Evolutionary conservation across 1,140 invertebrate genomes (phyloP), one percentile per base, ranked within the genome.

Genomic region (Saccostrea glomerata): DNA sequence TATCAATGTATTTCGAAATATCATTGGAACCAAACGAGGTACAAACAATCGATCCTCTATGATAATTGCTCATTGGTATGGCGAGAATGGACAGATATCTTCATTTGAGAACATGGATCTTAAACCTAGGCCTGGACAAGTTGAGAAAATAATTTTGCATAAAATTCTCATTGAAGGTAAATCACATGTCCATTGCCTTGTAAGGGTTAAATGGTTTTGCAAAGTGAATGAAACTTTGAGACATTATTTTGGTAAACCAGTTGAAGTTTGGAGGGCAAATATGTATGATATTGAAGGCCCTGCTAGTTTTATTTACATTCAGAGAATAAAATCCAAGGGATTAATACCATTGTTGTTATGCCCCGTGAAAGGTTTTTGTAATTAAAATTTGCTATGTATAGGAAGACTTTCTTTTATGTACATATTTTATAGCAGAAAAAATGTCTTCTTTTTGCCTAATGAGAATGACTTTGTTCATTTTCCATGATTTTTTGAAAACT

Each of bases 181-280:
- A 87, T 77, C 25, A 83, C 77, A 83, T 47, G 17, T n/a, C n/a
- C 86, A 87, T 87, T 83, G 47, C 36, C 25, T 87, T 25, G 86
- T 56, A 63, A 83, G 82, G 55, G 77, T 87, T 82, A 54, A n/a
- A 47, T 87, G 86, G 86, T 87, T 82, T 55, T 23, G 40, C 12
- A 56, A 30, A 36, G 70, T 83, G 13, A 30, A 83, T 40, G 73
- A 82, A 30, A 13, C 20, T 60, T n/a, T 87, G 13, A 73, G n/a
- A 87, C 5, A 87, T 40, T 83, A 77, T 87, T 87, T n/a, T 63
- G 86, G 86, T n/a, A 87, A 87, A 40, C 86, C 86, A 60, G 58
- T 87, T 36, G 77, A 87, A 73, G 77, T 87, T n/a, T n/a, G 86
- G 86, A 60, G 9, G 15, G 23, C 54, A 6, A 82, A 82, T 83